Percentiles rank a stretch among this genome's conserved stretches.
These are phyloP conservation scores for Corella eumyota DNA, from an alignment of 23 tunicate species.

Conservation along the genomic window DNA sequence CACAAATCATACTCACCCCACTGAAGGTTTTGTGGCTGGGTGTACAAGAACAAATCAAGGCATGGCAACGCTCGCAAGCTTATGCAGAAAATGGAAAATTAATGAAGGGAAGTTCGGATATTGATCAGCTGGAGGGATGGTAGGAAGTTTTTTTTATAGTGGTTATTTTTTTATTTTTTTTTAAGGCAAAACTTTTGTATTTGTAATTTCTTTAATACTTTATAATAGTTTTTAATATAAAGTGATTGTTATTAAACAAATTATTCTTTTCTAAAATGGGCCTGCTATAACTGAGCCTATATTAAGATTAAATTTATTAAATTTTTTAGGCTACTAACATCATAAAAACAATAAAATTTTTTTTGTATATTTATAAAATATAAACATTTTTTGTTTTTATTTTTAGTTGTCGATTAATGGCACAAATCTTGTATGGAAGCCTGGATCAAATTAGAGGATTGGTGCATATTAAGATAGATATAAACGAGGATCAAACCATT, in stretches of 20 bases:
- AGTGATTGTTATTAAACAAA: background rate
- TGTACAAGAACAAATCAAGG: no score
- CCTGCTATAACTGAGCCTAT: no score
- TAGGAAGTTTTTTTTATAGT: conserved; percentile 1
- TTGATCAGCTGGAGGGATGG: conserved; percentile 68
- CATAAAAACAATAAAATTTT: background rate
- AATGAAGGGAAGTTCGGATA: conserved; percentile 13
- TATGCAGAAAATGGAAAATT: conserved; percentile 30
- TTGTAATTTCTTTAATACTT: background rate
- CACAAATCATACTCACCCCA: no score
- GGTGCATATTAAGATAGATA: conserved; percentile 10
- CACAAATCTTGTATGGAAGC: conserved; percentile 12
- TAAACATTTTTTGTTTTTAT: no score
- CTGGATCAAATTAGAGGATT: conserved; percentile 25
- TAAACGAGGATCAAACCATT: background rate
- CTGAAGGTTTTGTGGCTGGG: no score
- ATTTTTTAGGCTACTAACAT: no score
- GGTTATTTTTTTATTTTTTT: background rate
- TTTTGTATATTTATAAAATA: no score
- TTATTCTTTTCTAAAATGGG: no score
- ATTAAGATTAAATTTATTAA: no score
- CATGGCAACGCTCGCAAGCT: conserved; percentile 61
- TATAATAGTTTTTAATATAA: background rate
- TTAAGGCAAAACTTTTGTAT: background rate
- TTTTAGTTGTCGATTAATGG: conserved; percentile 30